These are phyloP conservation scores for Ormyrus labotus DNA, from an alignment of 2,888 invertebrate genomes.

Conservation along the genomic window DNA sequence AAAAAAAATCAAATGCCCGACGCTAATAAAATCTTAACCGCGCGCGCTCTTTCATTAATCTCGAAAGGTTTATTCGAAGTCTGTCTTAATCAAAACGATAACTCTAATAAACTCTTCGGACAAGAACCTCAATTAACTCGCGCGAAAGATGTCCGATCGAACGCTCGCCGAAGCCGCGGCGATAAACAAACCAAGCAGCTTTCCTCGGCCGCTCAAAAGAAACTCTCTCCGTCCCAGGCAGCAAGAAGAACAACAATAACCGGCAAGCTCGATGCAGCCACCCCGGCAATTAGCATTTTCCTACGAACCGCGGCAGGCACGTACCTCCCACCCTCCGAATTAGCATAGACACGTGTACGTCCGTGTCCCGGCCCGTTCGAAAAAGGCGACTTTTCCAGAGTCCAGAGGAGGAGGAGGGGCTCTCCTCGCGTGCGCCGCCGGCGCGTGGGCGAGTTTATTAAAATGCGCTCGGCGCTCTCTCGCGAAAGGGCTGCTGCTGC, in stretches of 20 bases:
- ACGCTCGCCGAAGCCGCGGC: background rate
- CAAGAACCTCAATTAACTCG: too few relatives aligned
- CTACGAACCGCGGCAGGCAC: background rate
- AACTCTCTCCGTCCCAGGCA: too few relatives aligned
- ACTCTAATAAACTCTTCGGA: too few relatives aligned
- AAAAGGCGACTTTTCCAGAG: constrained; percentile 25
- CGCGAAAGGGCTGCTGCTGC: constrained; percentile 16
- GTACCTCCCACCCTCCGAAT: constrained; percentile 7
- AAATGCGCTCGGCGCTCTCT: constrained; percentile 61
- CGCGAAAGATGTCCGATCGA: background rate
- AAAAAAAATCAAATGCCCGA: too few relatives aligned
- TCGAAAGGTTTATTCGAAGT: too few relatives aligned
- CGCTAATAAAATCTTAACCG: too few relatives aligned
- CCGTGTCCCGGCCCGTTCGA: constrained; percentile 1
- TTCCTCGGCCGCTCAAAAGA: too few relatives aligned
- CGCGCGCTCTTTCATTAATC: too few relatives aligned
- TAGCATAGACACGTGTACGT: constrained; percentile 48
- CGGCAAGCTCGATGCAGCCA: background rate
- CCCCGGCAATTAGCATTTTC: constrained; percentile 22
- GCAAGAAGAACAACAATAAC: too few relatives aligned
- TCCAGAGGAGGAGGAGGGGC: constrained; percentile 21
- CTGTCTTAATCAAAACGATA: too few relatives aligned
- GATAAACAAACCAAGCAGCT: background rate
- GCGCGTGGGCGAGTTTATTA: constrained; percentile 65
- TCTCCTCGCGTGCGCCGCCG: constrained; percentile 14